A percentile compares a stretch with the other conserved stretches of the same genome.
These are phyloP conservation scores for Geococcyx californianus DNA, from an alignment of 2,113 vertebrate species.

Conservation along the genomic window DNA sequence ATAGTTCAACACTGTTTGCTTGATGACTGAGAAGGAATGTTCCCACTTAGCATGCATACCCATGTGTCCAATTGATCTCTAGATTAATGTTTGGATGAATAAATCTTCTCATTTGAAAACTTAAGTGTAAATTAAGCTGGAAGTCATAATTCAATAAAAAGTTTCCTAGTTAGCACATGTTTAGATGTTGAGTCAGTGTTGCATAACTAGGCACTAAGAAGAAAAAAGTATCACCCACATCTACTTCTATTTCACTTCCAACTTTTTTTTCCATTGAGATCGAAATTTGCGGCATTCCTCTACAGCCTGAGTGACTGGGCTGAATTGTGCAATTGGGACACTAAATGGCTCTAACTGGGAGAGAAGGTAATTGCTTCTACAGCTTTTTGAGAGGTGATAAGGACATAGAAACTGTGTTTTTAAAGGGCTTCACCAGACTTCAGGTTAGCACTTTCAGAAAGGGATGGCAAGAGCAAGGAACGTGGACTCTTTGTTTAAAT, in stretches of 20 bases:
- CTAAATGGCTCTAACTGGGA: neutral
- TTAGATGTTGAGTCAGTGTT: neutral
- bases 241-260: neutral
- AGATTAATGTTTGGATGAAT: neutral
- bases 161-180: neutral
- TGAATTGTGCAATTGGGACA: neutral
- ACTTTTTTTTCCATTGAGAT: neutral
- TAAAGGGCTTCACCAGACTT: neutral
- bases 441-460: neutral
- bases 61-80: neutral
- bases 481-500: neutral
- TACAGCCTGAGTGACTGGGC: neutral
- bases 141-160: neutral
- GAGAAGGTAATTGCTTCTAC: neutral
- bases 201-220: neutral
- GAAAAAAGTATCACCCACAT: neutral
- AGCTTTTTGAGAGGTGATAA: neutral
- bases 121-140: neutral
- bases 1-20: neutral
- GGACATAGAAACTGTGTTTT: neutral
- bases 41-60: neutral
- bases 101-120: neutral
- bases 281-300: neutral
- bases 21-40: neutral
- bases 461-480: neutral